Evolutionary conservation across 1,140 invertebrate species (phyloP), one percentile per base, ranked within the genome.

Genomic region (Sarcophaga bullata): DNA sequence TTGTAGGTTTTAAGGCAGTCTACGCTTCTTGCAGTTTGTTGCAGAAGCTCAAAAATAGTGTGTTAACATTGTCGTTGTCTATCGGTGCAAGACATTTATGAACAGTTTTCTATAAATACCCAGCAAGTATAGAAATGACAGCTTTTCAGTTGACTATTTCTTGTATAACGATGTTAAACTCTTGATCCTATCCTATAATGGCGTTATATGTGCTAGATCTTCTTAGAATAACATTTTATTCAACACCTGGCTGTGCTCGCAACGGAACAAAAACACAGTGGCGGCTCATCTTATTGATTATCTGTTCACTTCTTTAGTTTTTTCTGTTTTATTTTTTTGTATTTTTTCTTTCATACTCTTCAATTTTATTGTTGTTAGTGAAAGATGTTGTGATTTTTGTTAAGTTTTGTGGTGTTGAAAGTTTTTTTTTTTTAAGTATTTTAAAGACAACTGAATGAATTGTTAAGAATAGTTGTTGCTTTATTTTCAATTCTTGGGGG

Each of bases 211-310:
- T n/a, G n/a, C n/a, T n/a, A n/a, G n/a, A n/a, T n/a, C 48, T 19
- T 47, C 75, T 78, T 17, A 78, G 75, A 78, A 49, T 46, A 49
- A 76, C 7, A 10, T 68, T 68, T 68, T 19, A 68, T 68, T 68
- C 62, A 68, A 68, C 62, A 68, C 17, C 58, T 68, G 19, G 17
- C 5, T 8, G 3, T 19, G 58, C 58, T 37, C 25, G 25, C 1
- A 37, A 37, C 4, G n/a, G n/a, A n/a, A n/a, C n/a, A 68, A 68
- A 19, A 68, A 68, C 13, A 52, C 50, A 78, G 49, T 78, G 75
- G 49, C 75, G 75, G 75, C 75, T 78, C 25, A 78, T 78, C 50
- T 78, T 78, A 78, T 78, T 78, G 75, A 78, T 78, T 78, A 78
- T 78, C 75, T 76, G 48, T 78, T 17, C 62, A 37, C 25, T 37